A percentile compares a stretch with the other conserved stretches of the same genome.
phyloP scores from a whole-genome alignment of 2,888 invertebrate species.

The Yponomeuta cagnagella region DNA sequence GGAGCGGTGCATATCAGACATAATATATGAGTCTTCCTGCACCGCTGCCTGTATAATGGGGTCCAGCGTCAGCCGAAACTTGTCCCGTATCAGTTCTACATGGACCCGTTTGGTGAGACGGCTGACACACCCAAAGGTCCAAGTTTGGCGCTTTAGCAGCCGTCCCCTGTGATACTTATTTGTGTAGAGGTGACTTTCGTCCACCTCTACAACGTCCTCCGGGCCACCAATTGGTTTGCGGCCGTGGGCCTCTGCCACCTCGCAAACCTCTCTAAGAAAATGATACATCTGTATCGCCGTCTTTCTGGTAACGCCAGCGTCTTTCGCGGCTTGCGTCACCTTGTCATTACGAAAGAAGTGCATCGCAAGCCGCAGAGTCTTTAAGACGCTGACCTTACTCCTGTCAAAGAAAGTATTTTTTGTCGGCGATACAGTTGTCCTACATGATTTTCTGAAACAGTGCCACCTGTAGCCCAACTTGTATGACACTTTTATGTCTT shows the following conservation, averaged over 20 bases:
- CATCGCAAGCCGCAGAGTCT: background rate
- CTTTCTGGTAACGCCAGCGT: background rate
- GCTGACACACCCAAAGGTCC: constrained; percentile 5
- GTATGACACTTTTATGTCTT: too few relatives aligned
- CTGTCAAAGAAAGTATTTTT: too few relatives aligned
- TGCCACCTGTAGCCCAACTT: too few relatives aligned
- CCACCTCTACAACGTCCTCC: constrained; percentile 2
- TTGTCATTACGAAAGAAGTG: background rate
- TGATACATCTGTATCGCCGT: background rate
- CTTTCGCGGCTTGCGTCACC: background rate
- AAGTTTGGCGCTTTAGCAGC: background rate
- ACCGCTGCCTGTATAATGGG: background rate
- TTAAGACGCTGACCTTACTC: too few relatives aligned
- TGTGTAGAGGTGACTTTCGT: constrained; percentile 5
- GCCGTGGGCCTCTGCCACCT: background rate
- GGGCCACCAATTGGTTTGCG: background rate
- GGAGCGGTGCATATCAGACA: constrained; percentile 2
- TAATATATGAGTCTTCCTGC: background rate
- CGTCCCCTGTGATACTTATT: background rate
- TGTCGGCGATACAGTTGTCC: too few relatives aligned
- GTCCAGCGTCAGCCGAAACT: background rate
- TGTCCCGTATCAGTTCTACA: background rate
- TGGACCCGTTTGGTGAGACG: background rate
- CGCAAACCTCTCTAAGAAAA: background rate
- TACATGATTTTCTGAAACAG: too few relatives aligned